Evolutionary conservation across 2,888 invertebrate species (phyloP), one percentile per base, ranked within the genome.

Genomic region (Coenonympha glycerion): DNA sequence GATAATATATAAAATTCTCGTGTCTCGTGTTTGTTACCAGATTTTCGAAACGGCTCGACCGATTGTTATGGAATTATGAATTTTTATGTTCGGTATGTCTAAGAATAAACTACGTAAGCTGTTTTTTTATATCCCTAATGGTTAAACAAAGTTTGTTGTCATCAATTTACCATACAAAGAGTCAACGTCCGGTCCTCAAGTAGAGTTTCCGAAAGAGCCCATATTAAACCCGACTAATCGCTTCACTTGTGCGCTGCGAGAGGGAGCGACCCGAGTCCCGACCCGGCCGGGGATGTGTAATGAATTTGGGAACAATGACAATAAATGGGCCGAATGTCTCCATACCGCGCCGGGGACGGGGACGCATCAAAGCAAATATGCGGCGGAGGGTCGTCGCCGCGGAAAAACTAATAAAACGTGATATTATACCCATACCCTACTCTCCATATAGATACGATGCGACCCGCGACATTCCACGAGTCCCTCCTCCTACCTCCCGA

Each of bases 341-440:
- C 52, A 42, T 50, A 30, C 18, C 47, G 52, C 37, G 55, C 48
- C 40, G 30, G 52, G 33, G 30, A 21, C 24, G 34, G 37, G 49
- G 52, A 44, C 51, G 47, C 61, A 54, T 59, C 62, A 58, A 60
- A 60, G 58, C 55, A 56, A 59, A 56, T 58, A 55, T 56, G 59
- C 52, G 59, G 54, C 56, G 63, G 63, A 62, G 67, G 68, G 69
- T 68, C 73, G 80, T 78, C 81, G 73, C 76, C 78, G 72, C 78
- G 78, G 66, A 81, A 84, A 84, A 85, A 79, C 83, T 83, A 83
- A 85, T 84, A 84, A 83, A 85, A 81, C 63, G 66, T 66, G 60
- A 76, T 79, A 80, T 82, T 11, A 24, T 74, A 76, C 71, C 71
- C 71, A 73, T 71, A 66, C 70, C 64, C 64, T 71, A 70, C 73